These are phyloP conservation scores for Bungarus multicinctus DNA, from an alignment of 2,113 vertebrate genomes.

Conservation along the genomic window DNA sequence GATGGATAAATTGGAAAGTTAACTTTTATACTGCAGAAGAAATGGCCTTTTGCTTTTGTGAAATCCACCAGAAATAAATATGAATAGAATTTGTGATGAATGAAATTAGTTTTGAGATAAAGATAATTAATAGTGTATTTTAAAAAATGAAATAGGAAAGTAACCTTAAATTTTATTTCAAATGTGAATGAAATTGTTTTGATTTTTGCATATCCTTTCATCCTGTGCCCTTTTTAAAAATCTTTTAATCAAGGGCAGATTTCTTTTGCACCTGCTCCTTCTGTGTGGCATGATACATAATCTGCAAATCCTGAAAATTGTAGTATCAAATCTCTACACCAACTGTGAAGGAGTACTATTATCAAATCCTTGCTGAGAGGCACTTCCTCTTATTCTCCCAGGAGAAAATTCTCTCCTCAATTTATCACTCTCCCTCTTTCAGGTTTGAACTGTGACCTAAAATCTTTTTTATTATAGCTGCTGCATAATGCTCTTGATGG, in stretches of 20 bases:
- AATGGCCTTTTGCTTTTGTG: neutral
- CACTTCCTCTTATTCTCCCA: conserved; percentile 42
- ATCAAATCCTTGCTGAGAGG: conserved; percentile 37
- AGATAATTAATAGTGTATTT: neutral
- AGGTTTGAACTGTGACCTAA: conserved; percentile 57
- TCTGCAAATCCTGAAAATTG: conserved; percentile 65
- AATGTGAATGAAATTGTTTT: conserved; percentile 6
- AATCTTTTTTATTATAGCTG: conserved; percentile 19
- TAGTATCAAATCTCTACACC: conserved; percentile 57
- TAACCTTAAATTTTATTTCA: neutral
- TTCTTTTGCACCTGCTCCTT: conserved; percentile 68
- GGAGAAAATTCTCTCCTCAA: conserved; percentile 18
- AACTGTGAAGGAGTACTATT: conserved; percentile 56
- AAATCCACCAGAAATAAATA: neutral
- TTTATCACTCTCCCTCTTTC: conserved; percentile 7
- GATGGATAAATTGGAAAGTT: neutral
- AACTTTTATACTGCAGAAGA: neutral
- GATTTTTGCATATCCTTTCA: conserved; percentile 47
- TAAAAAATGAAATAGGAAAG: neutral
- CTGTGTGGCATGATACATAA: conserved; percentile 61
- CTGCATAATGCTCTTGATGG: conserved; percentile 32
- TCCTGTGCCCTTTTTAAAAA: conserved; percentile 24
- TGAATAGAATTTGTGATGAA: neutral
- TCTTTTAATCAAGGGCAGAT: conserved; percentile 48
- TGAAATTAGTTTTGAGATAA: neutral